These are phyloP conservation scores for Oryzaephilus surinamensis DNA, from an alignment of 1,140 invertebrate genomes.

Conservation along the genomic window DNA sequence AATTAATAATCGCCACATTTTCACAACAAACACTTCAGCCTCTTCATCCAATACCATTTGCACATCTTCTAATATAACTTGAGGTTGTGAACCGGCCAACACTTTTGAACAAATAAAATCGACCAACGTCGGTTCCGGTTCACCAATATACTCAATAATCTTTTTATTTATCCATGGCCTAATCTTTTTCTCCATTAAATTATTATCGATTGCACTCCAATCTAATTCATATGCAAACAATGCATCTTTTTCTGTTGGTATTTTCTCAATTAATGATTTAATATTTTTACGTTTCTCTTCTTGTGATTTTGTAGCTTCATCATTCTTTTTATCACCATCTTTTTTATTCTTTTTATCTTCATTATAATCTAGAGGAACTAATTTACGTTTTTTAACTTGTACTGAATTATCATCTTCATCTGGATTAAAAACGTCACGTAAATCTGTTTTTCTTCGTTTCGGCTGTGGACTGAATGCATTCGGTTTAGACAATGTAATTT, in stretches of 20 bases:
- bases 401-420: slow-evolving; percentile 69
- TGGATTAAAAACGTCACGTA: slow-evolving; percentile 84
- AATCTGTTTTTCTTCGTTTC: slow-evolving; percentile 44
- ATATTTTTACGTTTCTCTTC: slow-evolving; percentile 95
- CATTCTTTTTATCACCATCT: slow-evolving; percentile 52
- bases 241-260: slow-evolving; percentile 93
- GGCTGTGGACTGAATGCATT: slow-evolving; percentile 34
- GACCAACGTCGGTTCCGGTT: slow-evolving; percentile 95
- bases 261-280: slow-evolving; percentile 95
- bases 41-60: slow-evolving; percentile 99
- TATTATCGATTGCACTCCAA: slow-evolving; percentile 62
- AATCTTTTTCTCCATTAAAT: slow-evolving; percentile 92
- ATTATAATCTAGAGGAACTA: slow-evolving; percentile 65
- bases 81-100: slow-evolving; percentile 80
- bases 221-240: slow-evolving; percentile 91
- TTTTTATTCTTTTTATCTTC: slow-evolving; percentile 53
- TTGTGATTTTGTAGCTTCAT: slow-evolving; percentile 60
- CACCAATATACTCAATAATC: slow-evolving; percentile 98
- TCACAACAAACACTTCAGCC: slow-evolving; percentile 98
- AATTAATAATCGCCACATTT: slow-evolving; percentile 98
- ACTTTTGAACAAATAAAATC: slow-evolving; percentile 99
- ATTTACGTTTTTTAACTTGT: slow-evolving; percentile 64
- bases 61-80: slow-evolving; percentile 93
- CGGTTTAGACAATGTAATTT: slow-evolving; percentile 32
- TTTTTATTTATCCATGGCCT: slow-evolving; percentile 99